Percentiles rank a stretch among this genome's conserved stretches.
Evolutionary conservation across 2,113 vertebrate species (phyloP).

Genomic region (Phaethornis superciliosus): DNA sequence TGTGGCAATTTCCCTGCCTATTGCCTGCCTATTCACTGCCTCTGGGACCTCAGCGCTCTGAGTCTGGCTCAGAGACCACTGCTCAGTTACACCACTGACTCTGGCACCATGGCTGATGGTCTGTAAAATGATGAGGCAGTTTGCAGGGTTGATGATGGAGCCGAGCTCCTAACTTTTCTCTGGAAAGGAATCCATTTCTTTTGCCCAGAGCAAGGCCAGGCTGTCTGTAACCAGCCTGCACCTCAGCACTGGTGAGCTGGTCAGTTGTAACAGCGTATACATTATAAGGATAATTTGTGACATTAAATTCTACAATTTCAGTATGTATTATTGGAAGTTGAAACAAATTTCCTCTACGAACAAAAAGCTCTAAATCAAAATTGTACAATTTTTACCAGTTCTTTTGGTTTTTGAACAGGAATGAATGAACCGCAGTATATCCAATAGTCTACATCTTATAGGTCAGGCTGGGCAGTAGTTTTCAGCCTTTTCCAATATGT

Average conservation of each 20-base stretch:
- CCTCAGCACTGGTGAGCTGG: background rate
- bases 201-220: background rate
- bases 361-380: background rate
- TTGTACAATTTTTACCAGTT: background rate
- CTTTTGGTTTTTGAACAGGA: background rate
- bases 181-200: background rate
- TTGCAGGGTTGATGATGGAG: background rate
- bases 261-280: background rate
- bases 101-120: background rate
- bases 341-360: background rate
- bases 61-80: rapidly evolving
- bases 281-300: background rate
- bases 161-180: background rate
- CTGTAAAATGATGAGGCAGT: background rate
- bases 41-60: background rate
- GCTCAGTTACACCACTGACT: background rate
- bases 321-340: background rate
- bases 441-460: background rate
- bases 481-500: background rate
- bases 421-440: background rate
- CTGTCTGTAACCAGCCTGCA: rapidly evolving
- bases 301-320: background rate
- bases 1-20: background rate
- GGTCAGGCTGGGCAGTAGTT: background rate
- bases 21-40: background rate